Base-by-base conservation (phyloP, 2,888 invertebrate species). In the Callyntrura sp. region DNA sequence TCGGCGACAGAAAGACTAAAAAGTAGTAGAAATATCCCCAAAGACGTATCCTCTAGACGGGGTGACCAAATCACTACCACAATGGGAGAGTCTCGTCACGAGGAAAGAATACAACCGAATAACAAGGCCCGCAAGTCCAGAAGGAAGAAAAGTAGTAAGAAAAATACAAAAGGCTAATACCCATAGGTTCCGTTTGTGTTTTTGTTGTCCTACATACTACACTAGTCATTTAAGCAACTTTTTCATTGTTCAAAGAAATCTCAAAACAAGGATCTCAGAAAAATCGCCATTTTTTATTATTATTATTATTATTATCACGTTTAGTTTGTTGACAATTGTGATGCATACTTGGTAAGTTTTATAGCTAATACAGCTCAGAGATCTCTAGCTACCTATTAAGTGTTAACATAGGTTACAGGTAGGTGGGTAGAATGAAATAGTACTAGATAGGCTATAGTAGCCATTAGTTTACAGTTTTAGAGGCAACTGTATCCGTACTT, bases 281-380 rank as follows among this genome's bases (percentile, higher is more conserved):
- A 25, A 65, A 14, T 3, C 0, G 14, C 11, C 25, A 62, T 45
- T 45, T 45, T 45, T 45, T 45, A 45, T 45, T 45, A 48, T 73
- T 73, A 1, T 48, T n/a, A n/a, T n/a, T n/a, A n/a, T n/a, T n/a
- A n/a, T n/a, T n/a, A n/a, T n/a, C n/a, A n/a, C n/a, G n/a, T n/a
- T n/a, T 73, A 73, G n/a, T 45, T 78, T 78, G 55, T 70, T 78
- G 51, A 78, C 55, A 8, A 78, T 78, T 78, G 78, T 78, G 78
- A 78, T 78, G 78, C 28, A 78, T 55, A 55, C 51, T 28, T 14
- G 14, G n/a, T 55, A 55, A 78, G 20, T 4, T 17, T 48, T 45
- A 73, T 5, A 11, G 9, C 17, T 70, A 11, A 73, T 0, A n/a
- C n/a, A 35, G 68, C 62, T 62, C 62, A 68, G 68, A 35, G n/a